These are phyloP conservation scores for Cheilosia scutellata DNA, from an alignment of 2,888 invertebrate species.

Conservation along the genomic window DNA sequence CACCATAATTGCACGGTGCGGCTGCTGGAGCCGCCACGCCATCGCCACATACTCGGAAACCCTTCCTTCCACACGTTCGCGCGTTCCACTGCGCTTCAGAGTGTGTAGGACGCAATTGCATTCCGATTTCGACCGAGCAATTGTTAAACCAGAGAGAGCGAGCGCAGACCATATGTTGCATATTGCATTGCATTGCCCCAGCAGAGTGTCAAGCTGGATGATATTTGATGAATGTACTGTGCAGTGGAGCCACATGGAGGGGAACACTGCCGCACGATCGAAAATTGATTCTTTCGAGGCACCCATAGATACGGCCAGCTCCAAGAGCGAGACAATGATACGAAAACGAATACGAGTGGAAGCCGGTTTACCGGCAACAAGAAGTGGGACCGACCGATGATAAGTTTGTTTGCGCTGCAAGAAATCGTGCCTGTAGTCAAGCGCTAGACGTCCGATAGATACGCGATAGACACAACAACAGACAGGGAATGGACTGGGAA, in stretches of 20 bases:
- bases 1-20: constrained; percentile 32
- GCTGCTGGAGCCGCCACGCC: constrained; percentile 3
- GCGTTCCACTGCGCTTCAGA: constrained; percentile 68
- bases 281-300: constrained; percentile 71
- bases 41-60: constrained; percentile 46
- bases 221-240: constrained; percentile 68
- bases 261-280: constrained; percentile 39
- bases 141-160: constrained; percentile 47
- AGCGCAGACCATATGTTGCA: constrained; percentile 60
- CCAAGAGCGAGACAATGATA: constrained; percentile 34
- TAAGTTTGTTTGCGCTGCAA: constrained; percentile 32
- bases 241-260: constrained; percentile 7
- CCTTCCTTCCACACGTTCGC: constrained; percentile 59
- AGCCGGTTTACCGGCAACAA: constrained; percentile 73
- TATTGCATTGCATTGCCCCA: constrained; percentile 36
- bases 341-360: background rate
- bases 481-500: constrained; percentile 24
- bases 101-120: constrained; percentile 75
- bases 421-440: constrained; percentile 60
- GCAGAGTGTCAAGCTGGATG: constrained; percentile 56
- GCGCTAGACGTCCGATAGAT: constrained; percentile 53
- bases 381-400: constrained; percentile 69
- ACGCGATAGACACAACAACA: constrained; percentile 56
- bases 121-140: constrained; percentile 65
- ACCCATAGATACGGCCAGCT: constrained; percentile 24